Percentiles rank a stretch among this genome's conserved stretches.
Evolutionary conservation across 1,140 invertebrate genomes (phyloP).

Genomic region (Drosophila busckii): DNA sequence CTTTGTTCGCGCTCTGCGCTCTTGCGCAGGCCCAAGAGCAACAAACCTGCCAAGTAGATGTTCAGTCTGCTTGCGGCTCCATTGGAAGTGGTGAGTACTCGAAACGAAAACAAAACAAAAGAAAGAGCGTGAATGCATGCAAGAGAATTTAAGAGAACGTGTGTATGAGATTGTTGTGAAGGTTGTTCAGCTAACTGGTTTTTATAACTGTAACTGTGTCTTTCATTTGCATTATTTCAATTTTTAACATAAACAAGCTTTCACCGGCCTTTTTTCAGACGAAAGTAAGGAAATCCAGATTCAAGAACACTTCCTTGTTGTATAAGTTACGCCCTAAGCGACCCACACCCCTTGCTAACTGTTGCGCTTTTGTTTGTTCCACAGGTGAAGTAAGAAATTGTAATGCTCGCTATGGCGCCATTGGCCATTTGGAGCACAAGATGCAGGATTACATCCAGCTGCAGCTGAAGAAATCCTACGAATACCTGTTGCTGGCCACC

Average conservation of each 20-base stretch:
- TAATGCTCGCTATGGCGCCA: constrained; percentile 85
- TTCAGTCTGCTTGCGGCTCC: constrained; percentile 81
- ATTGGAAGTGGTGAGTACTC: constrained; percentile 53
- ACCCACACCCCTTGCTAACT: constrained; percentile 5
- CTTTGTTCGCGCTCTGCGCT: constrained; percentile 80
- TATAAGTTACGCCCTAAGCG: constrained; percentile 5
- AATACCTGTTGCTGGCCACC: constrained; percentile 86
- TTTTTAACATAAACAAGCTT: constrained; percentile 65
- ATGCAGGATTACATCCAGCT: constrained; percentile 82
- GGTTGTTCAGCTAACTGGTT: background rate
- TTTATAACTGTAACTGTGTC: constrained; percentile 41
- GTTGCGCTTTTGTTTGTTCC: background rate
- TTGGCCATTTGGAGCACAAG: constrained; percentile 80
- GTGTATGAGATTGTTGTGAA: constrained; percentile 15
- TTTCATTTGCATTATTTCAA: constrained; percentile 44
- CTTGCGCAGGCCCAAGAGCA: constrained; percentile 79
- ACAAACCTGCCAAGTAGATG: constrained; percentile 83
- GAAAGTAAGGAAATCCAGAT: constrained; percentile 50
- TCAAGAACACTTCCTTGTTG: constrained; percentile 6
- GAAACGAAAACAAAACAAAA: constrained; percentile 6
- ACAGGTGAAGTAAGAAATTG: constrained; percentile 63
- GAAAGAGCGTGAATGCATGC: constrained; percentile 16
- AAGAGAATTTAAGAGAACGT: constrained; percentile 39
- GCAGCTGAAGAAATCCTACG: constrained; percentile 85
- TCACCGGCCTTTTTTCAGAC: constrained; percentile 68